Evolutionary conservation across 1,140 invertebrate genomes (phyloP), one percentile per base, ranked within the genome.

Genomic region (Drosophila azteca): DNA sequence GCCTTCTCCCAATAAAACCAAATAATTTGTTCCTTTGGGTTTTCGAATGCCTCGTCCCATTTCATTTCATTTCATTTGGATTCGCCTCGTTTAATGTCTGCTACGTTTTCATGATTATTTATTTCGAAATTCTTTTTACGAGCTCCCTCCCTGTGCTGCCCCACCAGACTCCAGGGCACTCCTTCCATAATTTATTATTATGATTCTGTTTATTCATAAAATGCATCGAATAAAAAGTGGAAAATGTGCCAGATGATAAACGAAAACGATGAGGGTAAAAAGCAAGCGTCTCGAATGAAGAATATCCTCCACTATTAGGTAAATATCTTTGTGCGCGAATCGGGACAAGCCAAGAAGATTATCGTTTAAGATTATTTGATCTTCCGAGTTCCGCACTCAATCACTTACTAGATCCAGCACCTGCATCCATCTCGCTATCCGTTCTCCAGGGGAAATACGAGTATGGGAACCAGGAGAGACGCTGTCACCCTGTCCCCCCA

Each of bases 131-230:
- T 53, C 49, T 43, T 53, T 66, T 66, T 68, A 68, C 61, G 65
- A 68, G 31, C 1, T 39, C 22, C 61, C 5, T 9, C 22, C 61
- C 5, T 9, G 20, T 20, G 22, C 29, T 0, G 17, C 11, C 22
- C 31, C 3, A 8, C 31, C 31, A 9, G 7, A 8, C 31, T 9
- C 8, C 29, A 29, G 1, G 22, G 5, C 22, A n/a, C 22, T 31
- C 24, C 17, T 29, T 65, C 41, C 45, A 67, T 65, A 43, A 68
- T 66, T 68, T 68, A 68, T 68, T 46, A 66, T 68, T 46, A 54
- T 68, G 66, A 67, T 66, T 66, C 52, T 46, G 41, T 22, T 53
- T 67, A 65, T 65, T 66, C 29, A 66, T 52, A 66, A 53, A 54
- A 65, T 53, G 49, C 61, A 68, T 46, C 52, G 29, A 45, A 64